Evolutionary conservation across 2,113 vertebrate genomes (phyloP), one percentile per base, ranked within the genome.

Genomic region (Amia ocellicauda): DNA sequence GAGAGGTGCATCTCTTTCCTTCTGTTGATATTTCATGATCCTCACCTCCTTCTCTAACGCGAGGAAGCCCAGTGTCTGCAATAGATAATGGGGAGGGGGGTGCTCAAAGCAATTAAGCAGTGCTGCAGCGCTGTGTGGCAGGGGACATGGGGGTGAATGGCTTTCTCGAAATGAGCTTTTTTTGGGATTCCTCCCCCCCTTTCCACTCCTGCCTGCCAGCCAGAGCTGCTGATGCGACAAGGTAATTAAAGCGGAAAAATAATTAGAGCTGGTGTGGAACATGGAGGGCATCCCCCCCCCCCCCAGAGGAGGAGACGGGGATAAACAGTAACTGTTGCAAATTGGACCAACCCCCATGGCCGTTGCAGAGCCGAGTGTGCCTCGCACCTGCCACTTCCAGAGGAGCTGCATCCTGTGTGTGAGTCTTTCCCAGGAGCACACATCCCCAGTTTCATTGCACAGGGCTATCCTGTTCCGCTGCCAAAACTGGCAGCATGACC

Each of bases 151-250:
- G 43, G n/a, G 13, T 4, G 43, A n/a, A 47, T 47, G 43, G 43
- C 4, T 47, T 14, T 93, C 91, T 94, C 89, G 90, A 95, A 96
- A 97, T 95, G 93, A 94, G 93, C 93, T 95, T 94, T 93, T 86
- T 80, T 89, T 90, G 82, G 88, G 88, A 82, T 75, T 78, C 81
- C 83, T 81, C 83, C 86, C 89, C 86, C 76, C 70, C 20, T 50
- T 14, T 27, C 51, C 20, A 5, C 51, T 53, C 24, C 51, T 20
- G 24, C 24, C 51, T 20, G 24, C 51, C 51, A 24, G 51, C 51
- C 11, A 17, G 20, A 20, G 51, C 51, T 60, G 26, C 41, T 24
- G 75, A 60, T 80, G 79, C 75, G 78, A 85, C 53, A 63, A 84
- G 78, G 81, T 87, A 83, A 89, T 87, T 86, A 86, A 76, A 79